phyloP scores from a whole-genome alignment of 1,140 invertebrate species.

The Cydia fagiglandana region DNA sequence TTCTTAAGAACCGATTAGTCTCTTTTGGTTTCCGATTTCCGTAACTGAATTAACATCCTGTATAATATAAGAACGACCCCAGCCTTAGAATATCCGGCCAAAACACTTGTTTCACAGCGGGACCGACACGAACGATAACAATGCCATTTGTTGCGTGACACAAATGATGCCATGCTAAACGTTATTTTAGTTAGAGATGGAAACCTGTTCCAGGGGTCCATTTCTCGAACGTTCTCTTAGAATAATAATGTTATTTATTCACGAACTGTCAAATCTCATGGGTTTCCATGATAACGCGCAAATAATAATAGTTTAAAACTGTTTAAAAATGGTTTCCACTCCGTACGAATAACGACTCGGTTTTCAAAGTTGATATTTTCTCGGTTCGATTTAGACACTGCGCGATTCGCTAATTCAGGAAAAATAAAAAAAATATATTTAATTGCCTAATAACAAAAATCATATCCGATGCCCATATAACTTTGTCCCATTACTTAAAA shows the following conservation, averaged over 20 bases:
- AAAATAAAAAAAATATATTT: background rate
- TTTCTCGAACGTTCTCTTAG: background rate
- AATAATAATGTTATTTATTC: too few species aligned
- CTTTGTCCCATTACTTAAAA: background rate
- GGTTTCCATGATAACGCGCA: background rate
- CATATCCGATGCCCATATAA: background rate
- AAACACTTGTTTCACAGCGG: background rate
- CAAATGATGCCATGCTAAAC: background rate
- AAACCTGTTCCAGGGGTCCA: too few species aligned
- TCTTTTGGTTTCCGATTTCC: too few species aligned
- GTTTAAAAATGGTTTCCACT: background rate
- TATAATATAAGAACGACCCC: background rate
- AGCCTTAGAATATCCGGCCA: background rate
- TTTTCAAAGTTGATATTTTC: too few species aligned
- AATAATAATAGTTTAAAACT: too few species aligned
- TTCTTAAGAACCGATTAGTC: too few species aligned
- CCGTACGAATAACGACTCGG: background rate
- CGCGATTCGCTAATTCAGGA: background rate
- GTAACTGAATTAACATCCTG: background rate
- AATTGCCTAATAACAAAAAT: background rate
- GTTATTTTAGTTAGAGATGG: background rate
- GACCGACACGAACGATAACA: background rate
- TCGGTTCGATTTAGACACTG: too few species aligned
- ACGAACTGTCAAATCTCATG: background rate
- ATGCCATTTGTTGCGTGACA: slow-evolving; percentile 8